Base-by-base conservation (phyloP, 2,113 vertebrate species). In the Cyanoramphus novaezelandiae region DNA sequence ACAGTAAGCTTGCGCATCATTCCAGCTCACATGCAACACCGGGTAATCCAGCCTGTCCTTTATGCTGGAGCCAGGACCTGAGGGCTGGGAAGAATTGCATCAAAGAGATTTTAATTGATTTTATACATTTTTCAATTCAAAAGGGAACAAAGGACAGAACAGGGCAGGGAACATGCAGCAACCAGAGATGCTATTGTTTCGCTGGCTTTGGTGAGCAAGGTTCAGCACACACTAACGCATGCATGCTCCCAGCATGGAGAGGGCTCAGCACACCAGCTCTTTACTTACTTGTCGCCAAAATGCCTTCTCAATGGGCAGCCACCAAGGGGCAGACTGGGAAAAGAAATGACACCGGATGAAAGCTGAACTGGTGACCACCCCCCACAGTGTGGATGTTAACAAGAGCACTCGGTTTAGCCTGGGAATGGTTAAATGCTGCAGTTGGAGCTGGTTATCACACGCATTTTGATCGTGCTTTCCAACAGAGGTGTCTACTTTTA, bases 1-100 rank as follows among this genome's bases (percentile, higher is more conserved):
- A 57, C 99, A 99, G 95, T 98, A 99, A 1, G 98, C 98, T 81
- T 23, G 97, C 1, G 99, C 99, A 4, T 99, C 99, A 0, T 98
- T 99, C 99, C 99, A 99, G 98, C 99, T 99, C 92, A 99, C 99
- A 4, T 99, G 99, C 74, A 99, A 98, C 97, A 99, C 99, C 0
- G 99, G 99, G 75, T 97, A 97, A 85, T 99, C 98, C 96, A 99
- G 96, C 60, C 92, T 98, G 57, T 98, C 98, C 87, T 97, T 98
- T 53, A 99, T 99, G 82, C 99, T 97, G 25, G 99, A 99, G 89
- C 98, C 98, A 17, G 99, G 99, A 84, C 99, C 99, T 64, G 98
- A 95, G 47, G 99, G 99, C 99, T 99, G 86, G 46, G 4, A 63
- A 39, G 41, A 77, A 90, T 85, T 29, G 4, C 17, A 72, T 29